Evolutionary conservation across 2,888 invertebrate species (phyloP), one percentile per base, ranked within the genome.

Genomic region (Tipula confusa): DNA sequence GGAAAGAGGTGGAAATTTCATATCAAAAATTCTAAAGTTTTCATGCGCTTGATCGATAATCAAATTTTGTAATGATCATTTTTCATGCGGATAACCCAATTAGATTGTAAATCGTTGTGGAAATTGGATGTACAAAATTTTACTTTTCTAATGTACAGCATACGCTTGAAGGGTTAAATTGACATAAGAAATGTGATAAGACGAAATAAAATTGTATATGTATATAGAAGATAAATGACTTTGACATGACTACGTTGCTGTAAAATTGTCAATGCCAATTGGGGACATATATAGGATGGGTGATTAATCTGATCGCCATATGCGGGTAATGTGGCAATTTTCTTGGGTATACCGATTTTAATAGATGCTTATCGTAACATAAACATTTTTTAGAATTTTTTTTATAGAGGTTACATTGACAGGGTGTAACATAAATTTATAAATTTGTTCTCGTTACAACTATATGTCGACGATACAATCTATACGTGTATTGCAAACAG

Each of bases 261-360:
- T 64, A 64, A 64, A 64, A 64, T 64, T 64, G 64, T 64, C 64
- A 64, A 64, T 64, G 24, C 24, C 64, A 64, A 64, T 64, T 64
- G 64, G 64, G 64, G 9, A 24, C 64, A 24, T n/a, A n/a, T n/a
- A n/a, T 11, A 64, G 64, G 24, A 3, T 64, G 64, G n/a, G 64
- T 64, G 64, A 64, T 64, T 64, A 64, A 64, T 64, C 64, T 64
- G 64, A 64, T 64, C 64, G 64, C 64, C 64, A 64, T 64, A 64
- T 64, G 64, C 64, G 64, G 64, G 64, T 64, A 24, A 64, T 64
- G 64, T 64, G 18, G 24, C 64, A 64, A 64, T 64, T 64, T 64
- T 64, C 64, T 64, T 15, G 9, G 24, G 9, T 64, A 64, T 64
- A 64, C 6, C 64, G 24, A 64, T 64, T 64, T 64, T 64, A 24